A percentile compares a stretch with the other conserved stretches of the same genome.
These are phyloP conservation scores for Bombus confusus DNA, from an alignment of 1,140 invertebrate species.

Conservation along the genomic window DNA sequence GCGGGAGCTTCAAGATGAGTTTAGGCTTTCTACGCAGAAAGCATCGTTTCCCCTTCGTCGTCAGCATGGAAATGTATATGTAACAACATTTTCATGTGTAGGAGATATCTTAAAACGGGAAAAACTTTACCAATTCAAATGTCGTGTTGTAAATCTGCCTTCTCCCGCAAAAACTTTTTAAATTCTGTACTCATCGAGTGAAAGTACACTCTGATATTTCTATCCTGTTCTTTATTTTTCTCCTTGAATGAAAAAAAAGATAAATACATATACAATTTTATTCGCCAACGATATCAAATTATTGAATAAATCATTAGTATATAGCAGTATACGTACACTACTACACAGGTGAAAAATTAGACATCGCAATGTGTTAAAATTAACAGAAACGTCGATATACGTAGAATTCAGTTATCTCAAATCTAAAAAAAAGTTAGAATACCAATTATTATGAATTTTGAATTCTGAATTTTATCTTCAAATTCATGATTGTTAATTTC, in stretches of 20 bases:
- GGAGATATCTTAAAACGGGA: not conserved
- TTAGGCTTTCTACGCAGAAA: not conserved
- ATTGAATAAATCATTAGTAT: not conserved
- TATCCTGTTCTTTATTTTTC: too few species aligned
- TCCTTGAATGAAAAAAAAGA: too few species aligned
- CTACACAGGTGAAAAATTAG: too few species aligned
- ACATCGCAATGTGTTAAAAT: too few species aligned
- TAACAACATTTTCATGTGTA: too few species aligned
- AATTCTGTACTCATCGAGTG: not conserved
- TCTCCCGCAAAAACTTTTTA: not conserved
- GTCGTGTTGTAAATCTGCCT: not conserved
- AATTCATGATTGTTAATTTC: too few species aligned
- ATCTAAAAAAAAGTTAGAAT: too few species aligned
- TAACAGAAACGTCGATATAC: too few species aligned
- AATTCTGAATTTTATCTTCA: too few species aligned
- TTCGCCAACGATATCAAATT: not conserved
- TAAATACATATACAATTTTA: not conserved
- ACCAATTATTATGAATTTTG: too few species aligned
- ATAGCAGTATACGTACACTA: too few species aligned
- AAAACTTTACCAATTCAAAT: not conserved
- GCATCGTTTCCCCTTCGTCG: not conserved
- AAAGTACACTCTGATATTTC: not conserved
- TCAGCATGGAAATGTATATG: not conserved
- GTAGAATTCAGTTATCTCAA: too few species aligned
- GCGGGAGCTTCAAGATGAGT: not conserved